Evolutionary conservation across 1,140 invertebrate genomes (phyloP).

Genomic region (Bombus cullumanus): DNA sequence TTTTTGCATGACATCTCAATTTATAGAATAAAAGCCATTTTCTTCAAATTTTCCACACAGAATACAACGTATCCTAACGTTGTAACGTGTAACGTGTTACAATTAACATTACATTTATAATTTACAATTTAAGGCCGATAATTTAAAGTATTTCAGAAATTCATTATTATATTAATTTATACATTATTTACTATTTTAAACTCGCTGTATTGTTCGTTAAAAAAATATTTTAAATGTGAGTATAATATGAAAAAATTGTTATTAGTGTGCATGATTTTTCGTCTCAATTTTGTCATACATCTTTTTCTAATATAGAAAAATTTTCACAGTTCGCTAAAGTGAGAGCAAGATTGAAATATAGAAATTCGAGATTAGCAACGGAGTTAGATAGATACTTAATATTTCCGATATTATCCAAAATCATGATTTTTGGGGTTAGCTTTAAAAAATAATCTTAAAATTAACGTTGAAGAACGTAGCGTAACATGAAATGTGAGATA

Average conservation of each 20-base stretch:
- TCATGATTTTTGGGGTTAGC: not conserved
- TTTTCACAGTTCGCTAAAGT: not conserved
- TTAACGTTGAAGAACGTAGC: not conserved
- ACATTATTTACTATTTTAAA: not conserved
- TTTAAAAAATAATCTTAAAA: not conserved
- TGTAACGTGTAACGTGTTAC: no score
- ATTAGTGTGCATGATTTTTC: not conserved
- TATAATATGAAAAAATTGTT: no score
- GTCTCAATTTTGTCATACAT: not conserved
- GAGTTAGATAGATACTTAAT: not conserved
- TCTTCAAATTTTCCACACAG: not conserved
- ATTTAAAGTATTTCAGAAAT: not conserved
- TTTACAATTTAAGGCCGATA: not conserved
- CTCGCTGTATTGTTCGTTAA: no score
- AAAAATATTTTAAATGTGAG: not conserved
- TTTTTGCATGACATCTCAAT: not conserved
- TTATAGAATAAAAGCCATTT: not conserved
- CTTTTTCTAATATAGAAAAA: not conserved
- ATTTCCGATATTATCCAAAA: not conserved
- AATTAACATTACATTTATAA: slow-evolving; percentile 15
- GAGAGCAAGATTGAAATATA: not conserved
- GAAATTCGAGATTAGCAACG: not conserved
- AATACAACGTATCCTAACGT: not conserved
- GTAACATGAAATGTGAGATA: not conserved
- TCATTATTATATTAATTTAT: not conserved